A percentile compares a stretch with the other conserved stretches of the same genome.
These are phyloP conservation scores for Hirtodrosophila histrioides DNA, from an alignment of 2,888 invertebrate species.

Conservation along the genomic window DNA sequence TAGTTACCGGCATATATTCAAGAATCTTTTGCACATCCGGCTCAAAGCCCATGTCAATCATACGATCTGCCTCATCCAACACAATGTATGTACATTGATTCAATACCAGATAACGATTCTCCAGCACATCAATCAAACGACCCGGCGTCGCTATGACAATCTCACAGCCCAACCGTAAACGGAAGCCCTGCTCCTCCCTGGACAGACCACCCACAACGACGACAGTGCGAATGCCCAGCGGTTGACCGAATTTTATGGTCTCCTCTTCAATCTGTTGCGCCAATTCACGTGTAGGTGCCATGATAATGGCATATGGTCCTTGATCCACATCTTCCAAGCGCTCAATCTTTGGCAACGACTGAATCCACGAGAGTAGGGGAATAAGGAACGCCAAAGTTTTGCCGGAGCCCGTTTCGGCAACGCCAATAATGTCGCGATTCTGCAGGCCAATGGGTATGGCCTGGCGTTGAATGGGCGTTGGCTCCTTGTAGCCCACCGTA, in stretches of 20 bases:
- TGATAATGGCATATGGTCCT: slow-evolving; percentile 99
- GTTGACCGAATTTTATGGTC: slow-evolving; percentile 97
- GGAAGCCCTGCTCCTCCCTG: slow-evolving; percentile 99
- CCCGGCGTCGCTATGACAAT: slow-evolving; percentile 99
- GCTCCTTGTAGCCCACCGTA: slow-evolving; percentile 97
- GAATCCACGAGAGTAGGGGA: slow-evolving; percentile 98
- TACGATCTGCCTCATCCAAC: slow-evolving; percentile 97
- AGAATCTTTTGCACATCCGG: slow-evolving; percentile 98
- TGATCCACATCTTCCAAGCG: slow-evolving; percentile 95
- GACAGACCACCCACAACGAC: slow-evolving; percentile 99
- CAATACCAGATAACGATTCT: slow-evolving; percentile 98
- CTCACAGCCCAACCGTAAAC: slow-evolving; percentile 98
- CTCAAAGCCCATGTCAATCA: slow-evolving; percentile 99
- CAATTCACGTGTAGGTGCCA: slow-evolving; percentile 99
- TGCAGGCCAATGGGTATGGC: slow-evolving; percentile 99
- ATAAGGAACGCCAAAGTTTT: slow-evolving; percentile 99
- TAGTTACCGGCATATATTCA: slow-evolving; percentile 98
- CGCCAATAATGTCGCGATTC: slow-evolving; percentile 98
- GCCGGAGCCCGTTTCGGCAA: slow-evolving; percentile 99
- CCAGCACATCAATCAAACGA: slow-evolving; percentile 98
- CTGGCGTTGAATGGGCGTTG: slow-evolving; percentile 99
- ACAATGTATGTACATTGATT: slow-evolving; percentile 99
- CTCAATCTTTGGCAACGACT: slow-evolving; percentile 97
- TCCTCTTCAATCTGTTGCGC: slow-evolving; percentile 99
- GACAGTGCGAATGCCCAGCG: slow-evolving; percentile 95